Percentiles rank a stretch among this genome's conserved stretches.
Conservation (phyloP, 2,888 invertebrate species). For the Andrena marginata region DNA sequence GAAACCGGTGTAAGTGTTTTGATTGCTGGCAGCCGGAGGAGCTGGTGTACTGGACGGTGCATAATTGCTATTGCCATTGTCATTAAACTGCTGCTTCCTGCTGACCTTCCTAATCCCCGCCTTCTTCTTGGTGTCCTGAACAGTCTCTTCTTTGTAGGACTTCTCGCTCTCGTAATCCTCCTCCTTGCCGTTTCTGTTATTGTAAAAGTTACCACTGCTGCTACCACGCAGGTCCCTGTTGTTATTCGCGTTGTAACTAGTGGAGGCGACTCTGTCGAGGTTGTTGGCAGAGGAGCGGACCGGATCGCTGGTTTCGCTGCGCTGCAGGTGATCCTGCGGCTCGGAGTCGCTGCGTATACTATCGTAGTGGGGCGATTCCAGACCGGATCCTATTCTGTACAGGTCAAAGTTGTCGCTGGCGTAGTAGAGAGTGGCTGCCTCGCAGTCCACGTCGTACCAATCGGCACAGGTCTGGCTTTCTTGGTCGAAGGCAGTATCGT, state of each 20-base stretch:
- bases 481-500: constrained; percentile 96
- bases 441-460: constrained; percentile 96
- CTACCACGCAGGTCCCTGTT: constrained; percentile 77
- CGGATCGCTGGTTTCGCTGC: constrained; percentile 85
- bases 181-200: constrained; percentile 85
- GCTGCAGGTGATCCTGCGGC: constrained; percentile 82
- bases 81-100: constrained; percentile 76
- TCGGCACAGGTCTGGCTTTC: constrained; percentile 96
- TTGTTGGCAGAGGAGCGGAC: constrained; percentile 81
- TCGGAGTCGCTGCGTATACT: constrained; percentile 82
- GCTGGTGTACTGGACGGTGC: constrained; percentile 72
- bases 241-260: constrained; percentile 81
- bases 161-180: constrained; percentile 86
- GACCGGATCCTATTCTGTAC: constrained; percentile 92
- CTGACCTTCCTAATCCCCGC: constrained; percentile 77
- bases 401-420: constrained; percentile 94
- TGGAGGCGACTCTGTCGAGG: constrained; percentile 76
- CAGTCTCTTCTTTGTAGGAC: constrained; percentile 85
- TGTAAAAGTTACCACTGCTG: constrained; percentile 80
- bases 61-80: constrained; percentile 68
- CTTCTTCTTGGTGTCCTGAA: constrained; percentile 80
- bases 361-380: constrained; percentile 82
- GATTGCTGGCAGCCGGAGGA: constrained; percentile 37
- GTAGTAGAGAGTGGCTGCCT: constrained; percentile 92
- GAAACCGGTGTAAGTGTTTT: constrained; percentile 69